Conservation (phyloP, 2,113 vertebrate species). For the Grus americana region DNA sequence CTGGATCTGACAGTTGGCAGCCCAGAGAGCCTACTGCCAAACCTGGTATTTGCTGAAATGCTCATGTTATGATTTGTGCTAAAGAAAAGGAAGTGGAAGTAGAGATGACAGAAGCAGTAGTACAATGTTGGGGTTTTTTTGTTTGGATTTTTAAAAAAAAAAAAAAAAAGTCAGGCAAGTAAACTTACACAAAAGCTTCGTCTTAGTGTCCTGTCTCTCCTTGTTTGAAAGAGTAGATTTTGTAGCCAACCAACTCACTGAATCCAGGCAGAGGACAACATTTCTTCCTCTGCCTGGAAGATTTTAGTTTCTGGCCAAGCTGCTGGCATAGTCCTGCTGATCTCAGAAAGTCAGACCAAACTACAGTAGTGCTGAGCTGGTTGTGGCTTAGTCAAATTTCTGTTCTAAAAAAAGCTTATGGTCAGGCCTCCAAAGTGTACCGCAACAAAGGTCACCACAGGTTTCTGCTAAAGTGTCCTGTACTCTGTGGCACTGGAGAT, state of each 20-base stretch:
- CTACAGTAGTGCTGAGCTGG: neutral
- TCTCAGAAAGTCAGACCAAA: neutral
- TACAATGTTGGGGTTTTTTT: neutral
- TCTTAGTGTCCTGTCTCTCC: neutral
- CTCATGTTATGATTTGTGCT: neutral
- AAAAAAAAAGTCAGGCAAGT: neutral
- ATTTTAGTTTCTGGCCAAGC: neutral
- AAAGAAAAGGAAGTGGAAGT: neutral
- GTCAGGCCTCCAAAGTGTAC: neutral
- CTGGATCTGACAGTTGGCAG: neutral
- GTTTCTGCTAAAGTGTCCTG: neutral
- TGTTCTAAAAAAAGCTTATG: constrained; percentile 20
- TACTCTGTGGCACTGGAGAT: neutral
- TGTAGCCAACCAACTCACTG: neutral
- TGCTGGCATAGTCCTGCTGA: neutral
- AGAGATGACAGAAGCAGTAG: neutral
- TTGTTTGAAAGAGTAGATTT: neutral
- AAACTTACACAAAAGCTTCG: neutral
- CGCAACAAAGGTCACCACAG: constrained; percentile 4
- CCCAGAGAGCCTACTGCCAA: neutral
- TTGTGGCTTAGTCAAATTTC: constrained; percentile 31
- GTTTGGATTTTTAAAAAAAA: too few species aligned
- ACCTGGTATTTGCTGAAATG: neutral
- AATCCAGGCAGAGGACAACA: neutral
- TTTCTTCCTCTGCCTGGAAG: neutral